Base-by-base conservation (phyloP, 2,888 invertebrate genomes). In the Lamellibrachia columna region DNA sequence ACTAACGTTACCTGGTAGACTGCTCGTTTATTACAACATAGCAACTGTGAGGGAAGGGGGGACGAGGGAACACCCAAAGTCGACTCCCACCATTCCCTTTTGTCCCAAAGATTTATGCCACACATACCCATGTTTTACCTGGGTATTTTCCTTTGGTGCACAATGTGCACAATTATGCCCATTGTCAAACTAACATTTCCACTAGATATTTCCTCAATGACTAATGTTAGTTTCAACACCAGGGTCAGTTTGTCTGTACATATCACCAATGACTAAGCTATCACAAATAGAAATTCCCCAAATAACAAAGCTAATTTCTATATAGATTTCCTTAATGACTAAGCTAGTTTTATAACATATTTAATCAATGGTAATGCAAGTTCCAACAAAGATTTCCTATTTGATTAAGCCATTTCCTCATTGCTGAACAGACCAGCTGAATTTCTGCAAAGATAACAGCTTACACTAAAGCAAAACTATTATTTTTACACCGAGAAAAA, bases 301-400 rank as follows among this genome's bases (percentile, higher is more conserved):
- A 75, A 75, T 75, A 75, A 75, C 75, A 75, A 75, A 75, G 75
- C 75, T 75, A 75, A 75, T 75, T 75, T 75, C 75, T 4, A 75
- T 15, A 75, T 75, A 75, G 75, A 22, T 75, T 75, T 75, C 75
- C 75, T 11, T n/a, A 75, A 6, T 75, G 22, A 75, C 75, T 75
- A 75, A 75, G 75, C 75, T 75, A n/a, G 75, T 75, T 75, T 75
- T 75, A 75, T 75, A 75, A 75, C 75, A 75, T 75, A n/a, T 22
- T n/a, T 75, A 75, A 75, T 75, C 75, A 75, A 75, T 75, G 22
- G n/a, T 6, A 15, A 75, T n/a, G n/a, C 7, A 3, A 15, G n/a
- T 75, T 75, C 75, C 75, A 22, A n/a, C 75, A 75, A 15, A 75
- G 22, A 75, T 75, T 22, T 22, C 75, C 75, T 8, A 22, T 6